Base-by-base conservation (phyloP, 2,888 invertebrate species). In the Drosophila picticornis region DNA sequence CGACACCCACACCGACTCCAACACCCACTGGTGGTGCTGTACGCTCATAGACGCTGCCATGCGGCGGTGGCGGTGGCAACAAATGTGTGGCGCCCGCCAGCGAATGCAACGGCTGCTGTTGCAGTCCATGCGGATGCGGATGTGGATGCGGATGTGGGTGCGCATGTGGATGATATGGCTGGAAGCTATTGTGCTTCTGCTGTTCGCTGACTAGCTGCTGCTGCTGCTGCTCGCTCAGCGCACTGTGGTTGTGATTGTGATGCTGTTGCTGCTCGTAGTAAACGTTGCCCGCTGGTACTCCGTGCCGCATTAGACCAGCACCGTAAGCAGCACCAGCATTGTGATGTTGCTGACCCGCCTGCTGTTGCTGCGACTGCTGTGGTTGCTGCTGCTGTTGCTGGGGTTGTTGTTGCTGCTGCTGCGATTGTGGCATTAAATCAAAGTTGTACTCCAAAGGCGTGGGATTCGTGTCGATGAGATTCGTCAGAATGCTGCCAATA, bases 401-500 rank as follows among this genome's bases (percentile, higher is more conserved):
- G 27, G 77, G 75, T 25, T 84, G 90, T 29, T 81, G 89, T 10
- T 81, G 85, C 7, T 88, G 82, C 22, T 81, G 80, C 65, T 88
- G 91, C 11, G 88, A 89, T 27, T 88, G 84, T 43, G 79, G 84
- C 88, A 93, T 90, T 72, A 93, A 71, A 70, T 93, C 93, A 58
- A 93, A 93, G 70, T 92, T 93, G 78, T 93, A 93, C 76, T 93
- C 93, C 90, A 93, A 85, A n/a, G 92, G 89, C 77, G 92, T 85
- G 63, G 93, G 92, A 81, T 92, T 93, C 55, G 92, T 92, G 63
- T 93, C 92, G 71, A 93, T 91, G 83, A 93, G 91, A 91, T 93
- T 93, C 77, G 93, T 93, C 52, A 93, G 89, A 86, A 93, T 93
- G 83, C 93, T 93, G 58, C 93, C 93, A 67, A 93, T 93, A 70